A percentile compares a stretch with the other conserved stretches of the same genome.
phyloP scores from a whole-genome alignment of 2,888 invertebrate species.

The Aphodius sticticus region DNA sequence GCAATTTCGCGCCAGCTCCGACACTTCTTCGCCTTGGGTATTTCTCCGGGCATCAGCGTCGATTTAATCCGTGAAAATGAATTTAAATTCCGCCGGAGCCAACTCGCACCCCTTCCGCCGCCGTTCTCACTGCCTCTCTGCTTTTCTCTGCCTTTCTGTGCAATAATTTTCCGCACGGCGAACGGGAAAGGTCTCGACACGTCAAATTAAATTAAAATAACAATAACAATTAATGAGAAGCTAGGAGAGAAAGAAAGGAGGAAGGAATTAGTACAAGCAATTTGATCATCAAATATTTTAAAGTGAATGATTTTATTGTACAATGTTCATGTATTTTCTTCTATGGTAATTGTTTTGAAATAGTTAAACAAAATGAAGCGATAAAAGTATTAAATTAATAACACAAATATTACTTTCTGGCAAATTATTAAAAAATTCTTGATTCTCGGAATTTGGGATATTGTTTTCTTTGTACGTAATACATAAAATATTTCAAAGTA shows the following conservation, averaged over 20 bases:
- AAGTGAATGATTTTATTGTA: not conserved
- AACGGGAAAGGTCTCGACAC: not conserved
- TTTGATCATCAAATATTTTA: not conserved
- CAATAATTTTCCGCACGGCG: not conserved
- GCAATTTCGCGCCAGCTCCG: not conserved
- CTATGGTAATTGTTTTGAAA: too few species aligned
- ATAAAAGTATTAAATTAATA: too few species aligned
- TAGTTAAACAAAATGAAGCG: too few species aligned
- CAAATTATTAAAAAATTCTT: too few species aligned
- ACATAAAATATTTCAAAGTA: too few species aligned
- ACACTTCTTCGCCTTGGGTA: conserved; percentile 4
- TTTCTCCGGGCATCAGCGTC: not conserved
- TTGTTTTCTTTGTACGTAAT: too few species aligned
- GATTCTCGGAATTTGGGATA: too few species aligned
- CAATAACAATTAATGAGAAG: not conserved
- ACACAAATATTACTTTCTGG: too few species aligned
- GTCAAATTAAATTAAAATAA: not conserved
- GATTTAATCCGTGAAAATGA: conserved; percentile 4
- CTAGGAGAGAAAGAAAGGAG: not conserved
- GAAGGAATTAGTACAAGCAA: not conserved
- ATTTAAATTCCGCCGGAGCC: not conserved
- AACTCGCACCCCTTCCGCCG: not conserved
- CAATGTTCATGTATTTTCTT: not conserved
- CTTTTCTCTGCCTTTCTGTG: not conserved
- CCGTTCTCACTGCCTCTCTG: not conserved